These are phyloP conservation scores for Drosophila tristis DNA, from an alignment of 1,140 invertebrate genomes.

Conservation along the genomic window DNA sequence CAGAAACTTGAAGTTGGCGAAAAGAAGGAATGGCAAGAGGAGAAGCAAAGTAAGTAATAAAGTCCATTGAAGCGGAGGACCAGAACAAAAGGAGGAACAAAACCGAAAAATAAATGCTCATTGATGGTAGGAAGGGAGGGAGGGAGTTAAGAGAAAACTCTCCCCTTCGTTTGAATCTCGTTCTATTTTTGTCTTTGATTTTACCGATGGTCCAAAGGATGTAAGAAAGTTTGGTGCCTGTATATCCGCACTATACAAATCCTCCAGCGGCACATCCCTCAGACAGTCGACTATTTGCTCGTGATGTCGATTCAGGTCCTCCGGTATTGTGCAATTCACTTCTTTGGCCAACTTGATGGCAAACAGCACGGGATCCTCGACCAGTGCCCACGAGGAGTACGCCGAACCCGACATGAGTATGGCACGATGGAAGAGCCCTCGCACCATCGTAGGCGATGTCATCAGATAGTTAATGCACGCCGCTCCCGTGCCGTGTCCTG, in stretches of 20 bases:
- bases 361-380: constrained; percentile 94
- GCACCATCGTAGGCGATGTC: constrained; percentile 95
- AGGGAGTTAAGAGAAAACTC: not conserved
- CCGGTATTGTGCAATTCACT: constrained; percentile 93
- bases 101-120: constrained; percentile 19
- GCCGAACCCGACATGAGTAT: constrained; percentile 97
- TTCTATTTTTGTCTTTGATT: not conserved
- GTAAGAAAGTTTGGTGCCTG: constrained; percentile 90
- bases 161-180: constrained; percentile 10
- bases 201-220: constrained; percentile 80
- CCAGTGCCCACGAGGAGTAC: constrained; percentile 96
- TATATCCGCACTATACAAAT: constrained; percentile 91
- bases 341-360: constrained; percentile 92
- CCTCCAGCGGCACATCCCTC: constrained; percentile 90
- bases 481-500: constrained; percentile 97
- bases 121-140: no score
- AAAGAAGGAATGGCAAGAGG: constrained; percentile 8
- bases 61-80: constrained; percentile 48
- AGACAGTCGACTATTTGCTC: constrained; percentile 93
- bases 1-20: constrained; percentile 10
- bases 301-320: constrained; percentile 91
- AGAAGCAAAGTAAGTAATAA: constrained; percentile 68
- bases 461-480: constrained; percentile 98
- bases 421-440: constrained; percentile 94
- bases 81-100: constrained; percentile 25